Percentiles rank a stretch among this genome's conserved stretches.
These are phyloP conservation scores for Margaritifera margaritifera DNA, from an alignment of 2,888 invertebrate genomes.

Conservation along the genomic window DNA sequence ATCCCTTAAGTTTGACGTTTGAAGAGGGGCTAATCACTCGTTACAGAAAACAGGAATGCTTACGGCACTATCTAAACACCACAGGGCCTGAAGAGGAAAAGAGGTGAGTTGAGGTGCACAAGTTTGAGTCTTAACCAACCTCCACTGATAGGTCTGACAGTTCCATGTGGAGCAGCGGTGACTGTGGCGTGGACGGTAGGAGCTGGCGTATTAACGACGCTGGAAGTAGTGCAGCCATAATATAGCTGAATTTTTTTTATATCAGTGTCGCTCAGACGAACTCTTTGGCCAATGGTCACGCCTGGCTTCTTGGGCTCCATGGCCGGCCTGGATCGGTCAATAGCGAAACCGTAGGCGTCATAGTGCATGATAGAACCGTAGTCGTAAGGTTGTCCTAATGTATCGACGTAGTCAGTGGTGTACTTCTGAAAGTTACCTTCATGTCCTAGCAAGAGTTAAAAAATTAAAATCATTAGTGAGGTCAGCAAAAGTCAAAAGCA, in stretches of 20 bases:
- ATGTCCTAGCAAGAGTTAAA: constrained; percentile 35
- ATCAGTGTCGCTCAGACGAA: constrained; percentile 69
- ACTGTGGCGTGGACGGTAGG: constrained; percentile 12
- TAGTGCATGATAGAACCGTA: constrained; percentile 88
- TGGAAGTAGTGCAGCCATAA: constrained; percentile 64
- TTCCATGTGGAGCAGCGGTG: constrained; percentile 24
- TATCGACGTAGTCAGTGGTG: constrained; percentile 37
- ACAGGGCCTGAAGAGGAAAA: too few relatives aligned
- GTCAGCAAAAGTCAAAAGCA: too few relatives aligned
- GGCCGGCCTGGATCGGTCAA: constrained; percentile 73
- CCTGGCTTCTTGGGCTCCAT: constrained; percentile 72
- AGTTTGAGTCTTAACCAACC: neutral
- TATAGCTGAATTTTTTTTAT: constrained; percentile 72
- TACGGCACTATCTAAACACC: too few relatives aligned
- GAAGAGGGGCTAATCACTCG: too few relatives aligned
- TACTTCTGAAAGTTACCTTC: constrained; percentile 54
- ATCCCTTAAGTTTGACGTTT: too few relatives aligned
- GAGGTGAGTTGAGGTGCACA: neutral
- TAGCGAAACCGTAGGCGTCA: constrained; percentile 74
- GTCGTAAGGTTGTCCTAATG: constrained; percentile 78
- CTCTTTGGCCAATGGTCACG: constrained; percentile 77
- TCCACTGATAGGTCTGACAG: constrained; percentile 7
- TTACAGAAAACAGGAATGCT: too few relatives aligned
- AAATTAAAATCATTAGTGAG: too few relatives aligned
- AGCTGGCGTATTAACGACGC: constrained; percentile 6